Base-by-base conservation (phyloP, 1,140 invertebrate genomes). In the Aricia agestis region DNA sequence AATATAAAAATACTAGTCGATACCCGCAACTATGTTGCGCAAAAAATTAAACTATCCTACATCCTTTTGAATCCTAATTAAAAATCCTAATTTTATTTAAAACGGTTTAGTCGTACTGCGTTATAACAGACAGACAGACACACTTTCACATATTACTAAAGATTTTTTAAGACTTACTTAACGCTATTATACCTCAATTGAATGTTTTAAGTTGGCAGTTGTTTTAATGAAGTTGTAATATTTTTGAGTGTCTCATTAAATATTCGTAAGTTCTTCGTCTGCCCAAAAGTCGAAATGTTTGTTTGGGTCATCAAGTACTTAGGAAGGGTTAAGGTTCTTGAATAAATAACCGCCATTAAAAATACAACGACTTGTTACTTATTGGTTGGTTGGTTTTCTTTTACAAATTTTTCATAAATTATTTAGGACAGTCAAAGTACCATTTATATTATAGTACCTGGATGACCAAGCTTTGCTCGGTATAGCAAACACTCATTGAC, bases 161-260 rank as follows among this genome's bases (percentile, higher is more conserved):
- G 3, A 25, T 25, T 25, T 3, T 25, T 25, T 3, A 25, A 36
- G 36, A 36, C 6, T 36, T 36, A 6, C 5, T 36, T 36, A 2
- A 5, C 36, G 9, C 0, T 36, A 7, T 36, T 7, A 36, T 36
- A 36, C 2, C 2, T 36, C 36, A 6, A 6, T 52, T 52, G 13
- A 52, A 52, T 13, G 45, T 13, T 15, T 6, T 36, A 36, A 36
- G 6, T 36, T 36, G 5, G 36, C 36, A 9, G 36, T 36, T 52
- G 45, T 52, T 52, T 52, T 52, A 13, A 52, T 15, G 13, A 52
- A 52, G 45, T 52, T 59, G n/a, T 59, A 59, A 59, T 59, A 59
- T 59, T 59, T 59, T 59, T 59, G 18, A 59, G 58, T 18, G 18
- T 17, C 58, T 18, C 15, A 18, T 59, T 6, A 59, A 59, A 18